Conservation (phyloP, 2,797 vertebrate genomes). For the Trichosurus vulpecula region DNA sequence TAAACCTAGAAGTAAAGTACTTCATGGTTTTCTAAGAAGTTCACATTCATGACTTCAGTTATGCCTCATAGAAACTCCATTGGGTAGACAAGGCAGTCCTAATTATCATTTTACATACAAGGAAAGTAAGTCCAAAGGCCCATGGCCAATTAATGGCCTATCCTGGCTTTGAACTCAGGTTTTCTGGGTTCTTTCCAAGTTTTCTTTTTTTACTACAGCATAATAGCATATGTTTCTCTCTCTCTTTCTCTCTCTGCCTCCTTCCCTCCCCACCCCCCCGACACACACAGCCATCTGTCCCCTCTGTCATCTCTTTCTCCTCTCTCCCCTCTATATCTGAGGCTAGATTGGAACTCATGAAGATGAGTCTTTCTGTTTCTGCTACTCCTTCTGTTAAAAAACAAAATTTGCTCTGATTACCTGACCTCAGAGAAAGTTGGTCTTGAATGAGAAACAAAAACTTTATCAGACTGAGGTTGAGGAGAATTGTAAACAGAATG, state of each 20-base stretch:
- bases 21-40: background rate
- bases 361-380: no score
- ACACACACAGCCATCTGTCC: no score
- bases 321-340: no score
- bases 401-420: no score
- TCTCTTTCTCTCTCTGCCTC: no score
- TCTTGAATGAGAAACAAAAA: no score
- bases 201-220: background rate
- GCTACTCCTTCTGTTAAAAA: no score
- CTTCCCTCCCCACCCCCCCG: fast-evolving
- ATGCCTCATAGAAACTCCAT: background rate
- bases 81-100: background rate
- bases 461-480: no score
- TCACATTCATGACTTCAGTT: background rate
- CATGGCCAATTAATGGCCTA: background rate
- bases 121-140: background rate
- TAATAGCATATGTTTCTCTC: background rate
- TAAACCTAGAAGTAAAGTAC: background rate
- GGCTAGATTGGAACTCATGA: no score
- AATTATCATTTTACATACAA: background rate
- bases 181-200: background rate
- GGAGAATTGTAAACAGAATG: no score
- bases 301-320: no score
- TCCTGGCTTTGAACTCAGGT: background rate
- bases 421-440: no score